Evolutionary conservation across 2,797 vertebrate genomes (phyloP).

Genomic region (Anabas testudineus): DNA sequence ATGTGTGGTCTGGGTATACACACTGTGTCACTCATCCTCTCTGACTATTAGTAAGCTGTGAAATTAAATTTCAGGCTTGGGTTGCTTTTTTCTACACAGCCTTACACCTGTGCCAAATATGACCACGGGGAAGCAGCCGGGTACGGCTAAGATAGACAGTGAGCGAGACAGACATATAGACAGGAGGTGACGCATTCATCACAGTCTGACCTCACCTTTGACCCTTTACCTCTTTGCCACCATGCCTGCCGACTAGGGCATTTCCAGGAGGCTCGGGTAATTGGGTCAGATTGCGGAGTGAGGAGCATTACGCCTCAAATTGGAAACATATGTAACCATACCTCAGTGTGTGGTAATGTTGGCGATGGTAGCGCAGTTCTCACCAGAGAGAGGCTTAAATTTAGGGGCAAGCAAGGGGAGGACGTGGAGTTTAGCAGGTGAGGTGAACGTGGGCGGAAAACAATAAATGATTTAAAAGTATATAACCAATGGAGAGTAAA

Average conservation of each 20-base stretch:
- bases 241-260: slow-evolving; percentile 61
- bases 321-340: slow-evolving; percentile 78
- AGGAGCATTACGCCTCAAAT: slow-evolving; percentile 78
- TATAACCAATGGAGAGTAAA: slow-evolving; percentile 11
- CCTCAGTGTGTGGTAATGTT: slow-evolving; percentile 35
- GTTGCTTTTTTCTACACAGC: slow-evolving; percentile 47
- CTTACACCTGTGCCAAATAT: slow-evolving; percentile 65
- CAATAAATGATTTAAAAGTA: slow-evolving; percentile 13
- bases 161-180: slow-evolving; percentile 30
- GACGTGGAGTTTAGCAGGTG: background rate
- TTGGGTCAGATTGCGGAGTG: slow-evolving; percentile 80
- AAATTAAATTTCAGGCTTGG: slow-evolving; percentile 72
- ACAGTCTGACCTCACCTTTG: slow-evolving; percentile 66
- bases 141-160: slow-evolving; percentile 15
- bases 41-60: slow-evolving; percentile 69
- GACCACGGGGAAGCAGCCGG: slow-evolving; percentile 29
- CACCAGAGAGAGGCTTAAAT: slow-evolving; percentile 16
- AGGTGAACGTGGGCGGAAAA: background rate
- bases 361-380: slow-evolving; percentile 5
- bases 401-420: background rate
- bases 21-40: slow-evolving; percentile 45
- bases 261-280: slow-evolving; percentile 80
- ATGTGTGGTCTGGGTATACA: slow-evolving; percentile 60
- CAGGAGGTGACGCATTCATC: slow-evolving; percentile 54
- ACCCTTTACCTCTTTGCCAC: slow-evolving; percentile 75